Base-by-base conservation (phyloP, 1,140 invertebrate genomes). In the Caenorhabditis remanei region DNA sequence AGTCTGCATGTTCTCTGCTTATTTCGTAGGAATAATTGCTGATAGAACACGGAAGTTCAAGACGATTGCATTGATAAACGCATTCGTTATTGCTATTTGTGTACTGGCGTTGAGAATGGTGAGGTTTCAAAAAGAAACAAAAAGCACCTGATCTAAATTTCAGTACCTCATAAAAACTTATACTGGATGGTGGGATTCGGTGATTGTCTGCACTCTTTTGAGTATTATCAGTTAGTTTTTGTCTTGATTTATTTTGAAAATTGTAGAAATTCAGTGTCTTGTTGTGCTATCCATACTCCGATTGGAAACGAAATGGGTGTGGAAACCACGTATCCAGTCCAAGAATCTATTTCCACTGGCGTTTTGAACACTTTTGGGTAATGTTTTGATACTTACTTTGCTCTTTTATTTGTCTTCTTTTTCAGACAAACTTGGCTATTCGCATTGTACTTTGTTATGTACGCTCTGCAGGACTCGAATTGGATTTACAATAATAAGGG, bases 231-330 rank as follows among this genome's bases (percentile, higher is more conserved):
- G 71, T 79, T 7, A 79, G 71, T 79, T 19, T 19, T 46, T 43
- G 9, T 71, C 19, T 19, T 16, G 4, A 16, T 43, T 11, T 50
- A n/a, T 50, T 2, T 11, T 9, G 9, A 2, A 79, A 21, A 50
- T 0, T 5, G 1, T 50, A 8, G 14, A 24, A 79, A 46, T 79
- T 43, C n/a, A 79, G 71, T 79, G 71, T 79, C 71, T 11, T 79
- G 71, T 50, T 50, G 71, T 50, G 71, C 71, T 9, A 79, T 79
- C 4, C 71, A 79, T 11, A 79, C 71, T 19, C 71, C 71, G 5
- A 79, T 79, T 43, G 71, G 71, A 79, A 79, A 79, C 24, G 71
- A 79, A 53, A 79, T 79, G 71, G 71, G 71, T 8, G 71, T 79
- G 7, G 71, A 79, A 41, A 79, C 71, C 32, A 79, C 71, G 16